phyloP scores from a whole-genome alignment of 2,797 vertebrate species.

The Chrosomus eos region DNA sequence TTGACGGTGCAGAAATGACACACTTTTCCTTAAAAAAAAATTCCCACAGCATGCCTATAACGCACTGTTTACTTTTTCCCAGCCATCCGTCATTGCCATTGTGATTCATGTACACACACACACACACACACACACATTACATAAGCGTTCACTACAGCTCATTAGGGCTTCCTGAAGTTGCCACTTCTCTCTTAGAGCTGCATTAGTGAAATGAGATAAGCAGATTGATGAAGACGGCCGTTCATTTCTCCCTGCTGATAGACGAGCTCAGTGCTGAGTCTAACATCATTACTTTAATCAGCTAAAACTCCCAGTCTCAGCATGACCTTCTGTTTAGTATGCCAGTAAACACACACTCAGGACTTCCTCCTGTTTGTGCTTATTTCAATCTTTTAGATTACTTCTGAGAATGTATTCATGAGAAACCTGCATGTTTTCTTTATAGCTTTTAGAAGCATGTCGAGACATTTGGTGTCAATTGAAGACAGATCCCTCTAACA shows the following conservation, averaged over 20 bases:
- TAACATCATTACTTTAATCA: slow-evolving; percentile 65
- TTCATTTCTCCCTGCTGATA: slow-evolving; percentile 52
- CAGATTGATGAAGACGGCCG: slow-evolving; percentile 55
- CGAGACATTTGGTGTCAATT: not conserved
- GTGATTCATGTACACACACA: slow-evolving; percentile 27
- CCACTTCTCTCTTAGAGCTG: slow-evolving; percentile 53
- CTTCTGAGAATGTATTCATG: not conserved
- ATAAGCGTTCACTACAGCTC: slow-evolving; percentile 36
- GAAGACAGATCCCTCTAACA: not conserved
- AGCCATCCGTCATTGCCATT: slow-evolving; percentile 24
- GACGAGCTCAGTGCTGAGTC: slow-evolving; percentile 46
- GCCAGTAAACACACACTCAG: slow-evolving; percentile 8
- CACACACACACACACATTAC: slow-evolving; percentile 45
- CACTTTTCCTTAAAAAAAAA: not conserved
- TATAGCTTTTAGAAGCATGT: not conserved
- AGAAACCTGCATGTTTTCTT: not conserved
- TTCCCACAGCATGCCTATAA: slow-evolving; percentile 6
- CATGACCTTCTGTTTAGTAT: not conserved
- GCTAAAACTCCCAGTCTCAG: slow-evolving; percentile 46
- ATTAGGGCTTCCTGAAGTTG: slow-evolving; percentile 46
- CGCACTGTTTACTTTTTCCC: not conserved
- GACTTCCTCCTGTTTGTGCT: not conserved
- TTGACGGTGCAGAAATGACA: not conserved
- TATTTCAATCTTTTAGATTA: not conserved
- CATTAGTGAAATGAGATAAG: slow-evolving; percentile 61